These are phyloP conservation scores for Andrena flavipes DNA, from an alignment of 2,888 invertebrate genomes.

Conservation along the genomic window DNA sequence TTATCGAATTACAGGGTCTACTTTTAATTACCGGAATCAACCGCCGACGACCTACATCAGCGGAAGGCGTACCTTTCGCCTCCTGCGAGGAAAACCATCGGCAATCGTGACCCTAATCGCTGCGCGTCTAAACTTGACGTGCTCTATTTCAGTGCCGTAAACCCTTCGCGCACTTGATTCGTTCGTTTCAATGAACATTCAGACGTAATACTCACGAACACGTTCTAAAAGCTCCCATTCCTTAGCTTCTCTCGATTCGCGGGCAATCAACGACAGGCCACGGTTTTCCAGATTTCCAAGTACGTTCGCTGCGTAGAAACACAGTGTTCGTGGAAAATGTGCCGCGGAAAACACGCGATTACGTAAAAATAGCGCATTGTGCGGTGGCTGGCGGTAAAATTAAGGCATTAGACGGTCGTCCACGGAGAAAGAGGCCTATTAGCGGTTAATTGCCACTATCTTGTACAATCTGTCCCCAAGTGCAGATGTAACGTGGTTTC, in stretches of 20 bases:
- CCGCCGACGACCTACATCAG: conserved; percentile 27
- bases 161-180: too few species aligned
- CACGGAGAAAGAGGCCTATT: neutral
- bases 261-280: neutral
- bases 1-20: conserved; percentile 40
- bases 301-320: neutral
- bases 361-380: neutral
- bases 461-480: conserved; percentile 9
- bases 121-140: neutral
- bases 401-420: conserved; percentile 9
- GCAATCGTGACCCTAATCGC: conserved; percentile 1
- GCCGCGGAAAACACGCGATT: neutral
- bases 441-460: conserved; percentile 13
- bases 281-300: neutral
- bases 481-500: neutral
- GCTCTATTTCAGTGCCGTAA: neutral
- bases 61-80: neutral
- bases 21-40: conserved; percentile 37
- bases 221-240: too few species aligned
- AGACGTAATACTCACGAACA: too few species aligned
- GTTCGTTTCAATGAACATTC: too few species aligned
- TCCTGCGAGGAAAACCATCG: conserved; percentile 4
- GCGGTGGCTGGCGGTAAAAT: neutral
- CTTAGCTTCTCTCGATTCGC: neutral
- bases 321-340: neutral